Percentiles rank a stretch among this genome's conserved stretches.
These are phyloP conservation scores for Herminia tarsipennalis DNA, from an alignment of 2,888 invertebrate species.

Conservation along the genomic window DNA sequence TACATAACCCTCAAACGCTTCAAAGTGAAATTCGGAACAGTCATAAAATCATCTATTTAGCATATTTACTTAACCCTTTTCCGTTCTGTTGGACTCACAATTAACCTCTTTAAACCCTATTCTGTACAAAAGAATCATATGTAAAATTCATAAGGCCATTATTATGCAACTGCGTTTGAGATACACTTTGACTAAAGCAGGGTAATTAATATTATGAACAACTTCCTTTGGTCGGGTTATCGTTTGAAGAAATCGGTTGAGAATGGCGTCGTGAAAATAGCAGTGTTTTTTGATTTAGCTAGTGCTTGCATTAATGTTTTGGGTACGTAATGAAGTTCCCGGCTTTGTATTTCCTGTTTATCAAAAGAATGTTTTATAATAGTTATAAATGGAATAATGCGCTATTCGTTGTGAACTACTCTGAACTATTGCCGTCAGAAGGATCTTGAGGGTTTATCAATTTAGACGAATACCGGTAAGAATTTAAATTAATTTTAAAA, in stretches of 20 bases:
- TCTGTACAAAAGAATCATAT: conserved; percentile 53
- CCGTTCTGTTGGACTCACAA: conserved; percentile 36
- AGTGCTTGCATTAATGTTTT: conserved; percentile 4
- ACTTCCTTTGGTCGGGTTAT: conserved; percentile 28
- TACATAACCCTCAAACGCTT: conserved; percentile 23
- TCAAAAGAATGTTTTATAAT: neutral
- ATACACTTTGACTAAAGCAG: conserved; percentile 31
- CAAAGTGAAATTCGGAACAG: conserved; percentile 27
- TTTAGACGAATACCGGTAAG: too few relatives aligned
- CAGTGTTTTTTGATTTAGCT: conserved; percentile 1
- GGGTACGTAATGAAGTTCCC: neutral
- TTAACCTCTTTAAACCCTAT: conserved; percentile 31
- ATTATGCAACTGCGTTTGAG: conserved; percentile 49
- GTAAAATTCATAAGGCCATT: conserved; percentile 59
- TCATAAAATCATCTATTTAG: conserved; percentile 52
- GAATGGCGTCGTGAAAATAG: neutral
- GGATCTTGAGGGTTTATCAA: too few relatives aligned
- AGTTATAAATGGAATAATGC: too few relatives aligned
- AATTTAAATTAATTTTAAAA: too few relatives aligned
- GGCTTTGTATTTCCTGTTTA: neutral
- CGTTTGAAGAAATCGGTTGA: conserved; percentile 16
- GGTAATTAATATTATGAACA: conserved; percentile 37
- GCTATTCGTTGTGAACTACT: too few relatives aligned
- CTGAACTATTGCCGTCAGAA: too few relatives aligned
- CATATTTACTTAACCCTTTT: conserved; percentile 53